phyloP scores from a whole-genome alignment of 2,888 invertebrate species.

The Steinernema scapterisci region DNA sequence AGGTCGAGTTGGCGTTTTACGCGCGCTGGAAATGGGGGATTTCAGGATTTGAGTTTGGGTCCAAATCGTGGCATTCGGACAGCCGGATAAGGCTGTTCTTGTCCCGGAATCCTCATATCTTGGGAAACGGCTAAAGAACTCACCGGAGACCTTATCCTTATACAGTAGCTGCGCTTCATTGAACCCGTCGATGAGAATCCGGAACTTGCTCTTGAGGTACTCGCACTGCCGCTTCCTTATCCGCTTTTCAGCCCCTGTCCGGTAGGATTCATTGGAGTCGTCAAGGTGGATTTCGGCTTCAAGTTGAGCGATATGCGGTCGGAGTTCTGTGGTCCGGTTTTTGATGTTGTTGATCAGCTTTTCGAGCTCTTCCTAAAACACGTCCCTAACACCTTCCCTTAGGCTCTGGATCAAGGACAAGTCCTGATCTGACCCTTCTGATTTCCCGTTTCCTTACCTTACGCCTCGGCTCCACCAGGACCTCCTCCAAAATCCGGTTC shows the following conservation, averaged over 20 bases:
- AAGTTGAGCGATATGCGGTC: conserved; percentile 44
- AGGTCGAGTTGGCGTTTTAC: conserved; percentile 62
- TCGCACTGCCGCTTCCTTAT: conserved; percentile 62
- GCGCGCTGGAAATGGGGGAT: conserved; percentile 48
- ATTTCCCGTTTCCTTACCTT: too few relatives aligned
- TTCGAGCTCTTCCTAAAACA: conserved; percentile 55
- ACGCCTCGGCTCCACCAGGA: conserved; percentile 44
- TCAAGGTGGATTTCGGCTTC: conserved; percentile 41
- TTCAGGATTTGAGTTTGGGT: too few relatives aligned
- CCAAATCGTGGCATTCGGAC: too few relatives aligned
- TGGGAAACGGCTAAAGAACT: too few relatives aligned
- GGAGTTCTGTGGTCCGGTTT: conserved; percentile 38
- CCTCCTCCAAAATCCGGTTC: conserved; percentile 38
- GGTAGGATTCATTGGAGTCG: conserved; percentile 29
- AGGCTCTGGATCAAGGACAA: too few relatives aligned
- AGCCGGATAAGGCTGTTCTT: too few relatives aligned
- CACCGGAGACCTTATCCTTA: conserved; percentile 60
- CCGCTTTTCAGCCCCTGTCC: conserved; percentile 41
- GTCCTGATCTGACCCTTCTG: too few relatives aligned
- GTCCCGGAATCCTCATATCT: too few relatives aligned
- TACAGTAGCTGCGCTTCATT: conserved; percentile 61
- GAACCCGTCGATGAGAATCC: conserved; percentile 54
- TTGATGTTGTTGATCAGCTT: conserved; percentile 53
- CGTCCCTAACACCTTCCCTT: too few relatives aligned
- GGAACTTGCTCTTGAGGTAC: conserved; percentile 52